Evolutionary conservation across 2,113 vertebrate genomes (phyloP).

Genomic region (Phoxinus phoxinus): DNA sequence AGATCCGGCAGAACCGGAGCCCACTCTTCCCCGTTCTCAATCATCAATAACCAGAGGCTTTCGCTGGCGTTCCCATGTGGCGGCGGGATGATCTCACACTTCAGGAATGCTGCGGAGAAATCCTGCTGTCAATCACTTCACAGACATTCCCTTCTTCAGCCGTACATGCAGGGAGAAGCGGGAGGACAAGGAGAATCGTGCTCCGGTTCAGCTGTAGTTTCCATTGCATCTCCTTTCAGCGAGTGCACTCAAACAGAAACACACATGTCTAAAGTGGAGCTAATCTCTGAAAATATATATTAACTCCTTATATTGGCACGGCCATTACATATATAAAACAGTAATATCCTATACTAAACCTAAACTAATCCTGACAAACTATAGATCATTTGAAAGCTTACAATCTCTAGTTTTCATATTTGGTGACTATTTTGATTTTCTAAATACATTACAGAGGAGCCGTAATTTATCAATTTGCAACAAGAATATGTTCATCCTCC

Average conservation of each 20-base stretch:
- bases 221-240: neutral
- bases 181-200: neutral
- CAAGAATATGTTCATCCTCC: too few species aligned
- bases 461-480: too few species aligned
- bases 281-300: neutral
- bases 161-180: conserved; percentile 59
- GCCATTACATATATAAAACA: too few species aligned
- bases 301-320: too few species aligned
- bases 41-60: conserved; percentile 59
- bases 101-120: conserved; percentile 54
- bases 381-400: too few species aligned
- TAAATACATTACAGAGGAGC: too few species aligned
- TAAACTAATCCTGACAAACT: too few species aligned
- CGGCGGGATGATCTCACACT: neutral
- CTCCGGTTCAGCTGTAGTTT: neutral
- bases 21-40: conserved; percentile 31
- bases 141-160: conserved; percentile 64
- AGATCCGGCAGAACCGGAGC: conserved; percentile 51
- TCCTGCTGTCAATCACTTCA: conserved; percentile 38
- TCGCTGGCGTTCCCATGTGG: conserved; percentile 55
- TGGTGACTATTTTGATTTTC: too few species aligned
- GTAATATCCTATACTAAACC: too few species aligned
- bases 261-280: too few species aligned
- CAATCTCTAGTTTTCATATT: too few species aligned
- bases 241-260: neutral